Evolutionary conservation across 2,797 vertebrate genomes (phyloP), one percentile per base, ranked within the genome.

Genomic region (Saxicola maurus): DNA sequence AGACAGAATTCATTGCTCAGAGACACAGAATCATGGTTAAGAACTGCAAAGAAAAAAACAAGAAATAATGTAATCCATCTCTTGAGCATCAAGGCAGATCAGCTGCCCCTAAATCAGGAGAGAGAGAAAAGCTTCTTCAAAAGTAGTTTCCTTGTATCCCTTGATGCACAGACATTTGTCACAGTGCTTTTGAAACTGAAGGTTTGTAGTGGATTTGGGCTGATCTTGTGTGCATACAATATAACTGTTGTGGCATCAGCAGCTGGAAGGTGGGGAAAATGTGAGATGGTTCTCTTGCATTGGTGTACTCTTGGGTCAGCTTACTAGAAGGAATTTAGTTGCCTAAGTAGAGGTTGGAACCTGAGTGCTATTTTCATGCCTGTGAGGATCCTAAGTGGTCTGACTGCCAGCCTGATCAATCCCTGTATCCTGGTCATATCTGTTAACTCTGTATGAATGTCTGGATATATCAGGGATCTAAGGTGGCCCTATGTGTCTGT

Each of bases 1-100:
- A 90, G 66, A 43, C 23, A 35, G 43, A 81, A 53, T 78, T 45
- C 25, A 4, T 87, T 89, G 66, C 55, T 93, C 35, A 68, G 25
- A 92, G 48, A 40, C 17, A 24, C 14, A 59, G 72, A 46, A 56
- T 82, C 31, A 51, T 46, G 65, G 35, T 82, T 82, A 85, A 74
- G 33, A 94, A n/a, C 51, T 71, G 55, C 30, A 61, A 66, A 46
- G 27, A 61, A 55, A 10, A 45, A 31, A 8, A 11, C 18, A 78
- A 71, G 61, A 59, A 90, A 75, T 82, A 89, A 91, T 72, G 33
- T 81, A 89, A 86, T 86, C 55, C 12, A 13, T 81, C 69, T 91
- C 59, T 84, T 77, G 56, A 87, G 59, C 82, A 62, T 83, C 51
- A 55, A 81, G 77, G 69, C 69, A 86, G 61, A 94, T 91, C 40